Evolutionary conservation across 2,888 invertebrate species (phyloP).

Genomic region (Coecobrya sp.): DNA sequence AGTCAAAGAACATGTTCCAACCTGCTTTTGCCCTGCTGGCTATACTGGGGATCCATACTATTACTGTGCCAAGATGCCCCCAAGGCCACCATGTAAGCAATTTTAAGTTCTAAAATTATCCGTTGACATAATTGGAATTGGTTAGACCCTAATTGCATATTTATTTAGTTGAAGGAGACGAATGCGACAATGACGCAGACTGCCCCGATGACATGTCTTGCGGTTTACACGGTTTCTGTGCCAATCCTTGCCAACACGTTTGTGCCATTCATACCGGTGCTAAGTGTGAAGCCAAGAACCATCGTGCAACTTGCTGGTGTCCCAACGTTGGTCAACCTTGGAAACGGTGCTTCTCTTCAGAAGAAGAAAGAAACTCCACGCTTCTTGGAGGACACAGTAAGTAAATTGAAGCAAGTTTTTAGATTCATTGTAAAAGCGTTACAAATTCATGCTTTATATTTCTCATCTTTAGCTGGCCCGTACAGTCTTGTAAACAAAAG

Average conservation of each 20-base stretch:
- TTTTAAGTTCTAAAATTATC: too few relatives aligned
- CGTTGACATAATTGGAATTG: too few relatives aligned
- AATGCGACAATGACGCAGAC: constrained; percentile 85
- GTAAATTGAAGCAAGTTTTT: too few relatives aligned
- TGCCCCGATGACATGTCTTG: constrained; percentile 86
- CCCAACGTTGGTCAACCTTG: constrained; percentile 86
- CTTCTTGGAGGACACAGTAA: constrained; percentile 83
- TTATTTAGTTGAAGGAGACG: constrained; percentile 84
- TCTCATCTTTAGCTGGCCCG: constrained; percentile 81
- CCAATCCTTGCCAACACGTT: constrained; percentile 86
- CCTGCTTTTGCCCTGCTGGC: constrained; percentile 85
- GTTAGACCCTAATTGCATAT: constrained; percentile 1
- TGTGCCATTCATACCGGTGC: constrained; percentile 86
- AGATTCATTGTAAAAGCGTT: too few relatives aligned
- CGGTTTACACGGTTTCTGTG: constrained; percentile 85
- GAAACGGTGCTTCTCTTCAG: constrained; percentile 85
- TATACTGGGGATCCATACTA: constrained; percentile 85
- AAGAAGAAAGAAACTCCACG: constrained; percentile 85
- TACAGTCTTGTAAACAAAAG: constrained; percentile 86
- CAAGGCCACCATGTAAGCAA: constrained; percentile 86
- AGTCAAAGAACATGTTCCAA: constrained; percentile 85
- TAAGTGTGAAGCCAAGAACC: constrained; percentile 86
- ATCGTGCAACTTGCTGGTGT: constrained; percentile 83
- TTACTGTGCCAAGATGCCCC: constrained; percentile 85
- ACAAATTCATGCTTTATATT: neutral